Base-by-base conservation (phyloP, 2,888 invertebrate species). In the Pseudanteris insignis region DNA sequence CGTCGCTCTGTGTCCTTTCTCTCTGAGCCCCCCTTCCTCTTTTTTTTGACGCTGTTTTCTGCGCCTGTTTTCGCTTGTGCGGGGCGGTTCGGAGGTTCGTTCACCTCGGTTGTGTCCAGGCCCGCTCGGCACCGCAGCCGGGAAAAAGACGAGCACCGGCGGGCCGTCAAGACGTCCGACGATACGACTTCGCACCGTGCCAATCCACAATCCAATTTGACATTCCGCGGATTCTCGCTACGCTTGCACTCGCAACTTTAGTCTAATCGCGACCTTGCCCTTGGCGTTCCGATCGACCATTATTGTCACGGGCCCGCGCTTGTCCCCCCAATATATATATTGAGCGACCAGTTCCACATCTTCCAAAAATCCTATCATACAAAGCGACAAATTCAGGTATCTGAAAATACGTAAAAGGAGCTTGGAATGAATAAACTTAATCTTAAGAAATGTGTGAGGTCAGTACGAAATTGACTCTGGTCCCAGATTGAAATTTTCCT, bases 31-130 rank as follows among this genome's bases (percentile, higher is more conserved):
- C 36, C 37, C 34, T 37, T 40, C 55, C 30, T 61, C 46, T 43
- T 51, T 57, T 48, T 46, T 58, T 58, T 46, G 44, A 54, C 41
- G 50, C 53, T 53, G 57, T 63, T 63, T 64, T 64, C 63, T 58
- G n/a, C n/a, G n/a, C 43, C 64, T 66, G 58, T 60, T 65, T 67
- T 63, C 64, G 61, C 30, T 63, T 63, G 51, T 54, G 54, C 73
- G 72, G 69, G 10, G 69, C 11, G 26, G 38, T 78, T 77, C 70
- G 76, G 72, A 77, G 74, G 80, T 78, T 80, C 79, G 75, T 80
- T 80, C 77, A 80, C 80, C 78, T 76, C 72, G 58, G 62, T 67
- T 67, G 66, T 66, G 70, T 66, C 72, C 73, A 67, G 71, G 67
- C 61, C 63, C 59, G 58, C 44, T 55, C 46, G 54, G 30, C 57